Evolutionary conservation across 2,797 vertebrate genomes (phyloP).

Genomic region (Taeniopygia guttata): DNA sequence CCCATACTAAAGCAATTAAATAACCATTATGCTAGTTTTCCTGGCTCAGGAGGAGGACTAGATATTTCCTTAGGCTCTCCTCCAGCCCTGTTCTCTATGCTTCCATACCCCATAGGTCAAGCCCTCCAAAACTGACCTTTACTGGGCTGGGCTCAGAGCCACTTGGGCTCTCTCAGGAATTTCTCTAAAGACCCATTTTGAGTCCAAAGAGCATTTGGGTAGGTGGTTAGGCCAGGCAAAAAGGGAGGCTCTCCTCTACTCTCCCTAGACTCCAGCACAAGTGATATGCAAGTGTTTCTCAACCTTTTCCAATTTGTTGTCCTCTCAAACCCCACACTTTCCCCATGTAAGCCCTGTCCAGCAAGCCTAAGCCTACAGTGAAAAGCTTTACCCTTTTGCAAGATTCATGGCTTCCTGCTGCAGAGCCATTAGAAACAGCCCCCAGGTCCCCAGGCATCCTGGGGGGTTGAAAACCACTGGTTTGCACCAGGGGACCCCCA

Average conservation of each 20-base stretch:
- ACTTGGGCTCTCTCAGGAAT: neutral
- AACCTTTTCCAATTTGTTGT: neutral
- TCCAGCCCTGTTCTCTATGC: neutral
- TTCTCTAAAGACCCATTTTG: neutral
- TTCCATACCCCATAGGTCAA: neutral
- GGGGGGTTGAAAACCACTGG: neutral
- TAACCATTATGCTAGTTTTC: neutral
- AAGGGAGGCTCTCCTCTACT: neutral
- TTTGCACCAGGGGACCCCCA: neutral
- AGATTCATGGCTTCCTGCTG: neutral
- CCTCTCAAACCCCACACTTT: neutral
- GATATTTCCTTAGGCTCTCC: neutral
- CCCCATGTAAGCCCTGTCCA: neutral
- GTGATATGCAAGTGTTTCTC: neutral
- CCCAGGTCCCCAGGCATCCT: neutral
- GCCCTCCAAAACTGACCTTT: neutral
- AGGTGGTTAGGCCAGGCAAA: neutral
- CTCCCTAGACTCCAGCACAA: neutral
- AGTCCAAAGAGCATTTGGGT: neutral
- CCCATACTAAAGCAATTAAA: neutral
- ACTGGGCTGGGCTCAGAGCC: neutral
- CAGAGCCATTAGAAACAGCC: neutral
- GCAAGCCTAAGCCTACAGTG: neutral
- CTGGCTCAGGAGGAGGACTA: neutral
- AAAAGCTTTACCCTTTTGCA: neutral